Evolutionary conservation across 2,797 vertebrate species (phyloP).

Genomic region (Etheostoma perlongum): DNA sequence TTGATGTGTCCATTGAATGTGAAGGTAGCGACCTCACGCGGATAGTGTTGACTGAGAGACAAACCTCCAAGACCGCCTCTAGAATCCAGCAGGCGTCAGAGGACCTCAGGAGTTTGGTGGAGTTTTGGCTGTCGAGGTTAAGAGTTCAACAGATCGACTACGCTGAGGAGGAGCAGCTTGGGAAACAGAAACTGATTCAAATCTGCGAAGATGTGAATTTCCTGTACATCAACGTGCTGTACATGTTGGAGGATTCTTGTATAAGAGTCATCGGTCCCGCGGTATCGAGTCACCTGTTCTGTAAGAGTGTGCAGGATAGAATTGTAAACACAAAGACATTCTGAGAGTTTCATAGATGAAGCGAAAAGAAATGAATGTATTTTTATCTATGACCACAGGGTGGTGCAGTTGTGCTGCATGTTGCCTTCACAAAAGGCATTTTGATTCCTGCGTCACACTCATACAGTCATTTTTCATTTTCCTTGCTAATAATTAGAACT

Average conservation of each 20-base stretch:
- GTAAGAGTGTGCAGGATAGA: rapidly evolving
- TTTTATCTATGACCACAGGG: conserved; percentile 18
- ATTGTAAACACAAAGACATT: background rate
- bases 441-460: background rate
- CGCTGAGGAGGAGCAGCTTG: rapidly evolving
- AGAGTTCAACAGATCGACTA: conserved; percentile 44
- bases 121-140: rapidly evolving
- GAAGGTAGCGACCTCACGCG: conserved; percentile 4
- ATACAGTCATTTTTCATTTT: background rate
- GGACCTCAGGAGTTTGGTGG: conserved; percentile 8
- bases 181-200: background rate
- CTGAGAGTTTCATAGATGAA: rapidly evolving
- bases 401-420: conserved; percentile 20
- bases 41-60: conserved; percentile 23
- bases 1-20: rapidly evolving
- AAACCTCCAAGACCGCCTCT: background rate
- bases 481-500: background rate
- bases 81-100: background rate
- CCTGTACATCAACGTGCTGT: background rate
- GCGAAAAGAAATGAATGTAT: background rate
- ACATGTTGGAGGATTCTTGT: conserved; percentile 16
- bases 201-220: background rate
- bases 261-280: conserved; percentile 51
- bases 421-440: background rate
- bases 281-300: background rate